Conservation (phyloP, 2,113 vertebrate species). For the Platichthys stellatus region DNA sequence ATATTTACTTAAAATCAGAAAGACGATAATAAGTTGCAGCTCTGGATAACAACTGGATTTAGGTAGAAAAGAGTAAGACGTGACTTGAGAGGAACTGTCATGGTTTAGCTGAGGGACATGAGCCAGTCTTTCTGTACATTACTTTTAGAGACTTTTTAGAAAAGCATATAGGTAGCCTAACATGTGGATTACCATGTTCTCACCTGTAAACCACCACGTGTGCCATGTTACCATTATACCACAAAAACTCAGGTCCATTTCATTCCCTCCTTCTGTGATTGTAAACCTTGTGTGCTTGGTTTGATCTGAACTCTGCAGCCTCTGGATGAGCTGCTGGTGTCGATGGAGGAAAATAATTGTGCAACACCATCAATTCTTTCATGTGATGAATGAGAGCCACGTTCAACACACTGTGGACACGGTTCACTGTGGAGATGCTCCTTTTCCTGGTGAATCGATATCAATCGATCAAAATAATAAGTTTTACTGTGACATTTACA, state of each 20-base stretch:
- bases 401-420: too few relatives aligned
- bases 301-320: not conserved
- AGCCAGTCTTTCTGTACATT: conserved; percentile 67
- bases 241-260: not conserved
- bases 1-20: not conserved
- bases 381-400: not conserved
- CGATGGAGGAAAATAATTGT: not conserved
- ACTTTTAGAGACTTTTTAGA: conserved; percentile 12
- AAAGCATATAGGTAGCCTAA: conserved; percentile 19
- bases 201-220: not conserved
- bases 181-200: not conserved
- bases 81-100: conserved; percentile 18
- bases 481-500: not conserved
- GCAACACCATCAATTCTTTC: not conserved
- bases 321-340: not conserved
- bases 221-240: conserved; percentile 64
- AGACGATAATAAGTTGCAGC: not conserved
- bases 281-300: conserved; percentile 49
- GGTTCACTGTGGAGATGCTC: too few relatives aligned
- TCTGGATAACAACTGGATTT: not conserved
- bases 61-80: conserved; percentile 1
- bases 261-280: rapidly evolving
- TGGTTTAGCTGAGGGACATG: not conserved
- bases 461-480: not conserved
- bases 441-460: too few relatives aligned